Base-by-base conservation (phyloP, 2,797 vertebrate genomes). In the Simalia tracyae region DNA sequence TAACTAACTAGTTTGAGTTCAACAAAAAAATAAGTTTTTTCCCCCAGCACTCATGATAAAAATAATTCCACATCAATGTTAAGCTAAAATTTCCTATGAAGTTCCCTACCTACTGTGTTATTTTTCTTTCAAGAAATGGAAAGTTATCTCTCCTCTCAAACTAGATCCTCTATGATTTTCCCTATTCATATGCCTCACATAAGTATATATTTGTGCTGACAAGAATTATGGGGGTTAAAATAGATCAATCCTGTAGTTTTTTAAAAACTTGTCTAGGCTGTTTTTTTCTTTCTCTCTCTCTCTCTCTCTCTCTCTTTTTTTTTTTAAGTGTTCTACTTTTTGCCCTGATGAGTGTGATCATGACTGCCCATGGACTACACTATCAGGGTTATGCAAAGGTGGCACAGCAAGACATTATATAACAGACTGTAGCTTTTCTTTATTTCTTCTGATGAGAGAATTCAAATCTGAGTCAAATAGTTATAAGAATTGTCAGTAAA, bases 321-420 rank as follows among this genome's bases (percentile, higher is more conserved):
- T 36, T 76, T 76, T 42, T 19, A n/a, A 66, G 36, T 66, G 28
- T 88, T 88, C 15, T n/a, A n/a, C 46, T 68, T n/a, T n/a, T 61
- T 61, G 86, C 22, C 17, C 28, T 68, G 91, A 66, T 14, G 94
- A 91, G 68, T 24, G n/a, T 66, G 66, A 93, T 92, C 89, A 91
- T 87, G 86, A 89, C 91, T 91, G 88, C 92, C 42, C 92, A 26
- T 12, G 26, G 36, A 31, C 61, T 93, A 95, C n/a, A 72, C 2
- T 2, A 36, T 72, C 28, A 86, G 28, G 92, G 50, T 31, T 90
- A 42, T n/a, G 57, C n/a, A 61, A 61, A 56, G 87, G 19, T 66
- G 86, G 89, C 95, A 92, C 28, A 94, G 63, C 42, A 94, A 94
- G 90, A 90, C 94, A 93, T 50, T 93, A 88, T 89, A 89, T 90